phyloP scores from a whole-genome alignment of 1,140 invertebrate species.

The Hormaphis cornu region DNA sequence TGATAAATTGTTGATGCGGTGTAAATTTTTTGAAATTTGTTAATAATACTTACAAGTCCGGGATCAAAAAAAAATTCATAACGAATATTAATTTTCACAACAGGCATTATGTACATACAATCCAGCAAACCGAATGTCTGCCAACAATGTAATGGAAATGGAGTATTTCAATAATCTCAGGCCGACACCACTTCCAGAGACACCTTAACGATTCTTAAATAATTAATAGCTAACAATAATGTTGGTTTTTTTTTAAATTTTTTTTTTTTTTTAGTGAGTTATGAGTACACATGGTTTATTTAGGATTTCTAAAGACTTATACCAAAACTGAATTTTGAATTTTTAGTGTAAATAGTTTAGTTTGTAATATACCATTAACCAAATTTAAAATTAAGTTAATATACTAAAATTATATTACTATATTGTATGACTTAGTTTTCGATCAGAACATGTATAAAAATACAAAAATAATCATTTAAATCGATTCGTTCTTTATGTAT shows the following conservation, averaged over 20 bases:
- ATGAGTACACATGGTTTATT: conserved; percentile 16
- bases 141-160: conserved; percentile 23
- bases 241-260: background rate
- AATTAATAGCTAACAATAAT: background rate
- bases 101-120: conserved; percentile 17
- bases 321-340: conserved; percentile 11
- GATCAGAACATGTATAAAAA: conserved; percentile 6
- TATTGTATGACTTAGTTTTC: conserved; percentile 7
- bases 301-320: background rate
- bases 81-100: background rate
- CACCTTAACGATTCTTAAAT: conserved; percentile 23
- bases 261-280: conserved; percentile 8
- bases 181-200: conserved; percentile 8
- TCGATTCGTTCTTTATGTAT: background rate
- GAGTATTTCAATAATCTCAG: conserved; percentile 17
- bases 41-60: no score
- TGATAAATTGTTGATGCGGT: no score
- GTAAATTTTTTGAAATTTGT: no score
- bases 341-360: conserved; percentile 12
- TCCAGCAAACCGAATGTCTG: conserved; percentile 16
- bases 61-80: no score
- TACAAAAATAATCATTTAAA: no score
- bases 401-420: no score
- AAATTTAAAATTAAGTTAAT: conserved; percentile 8
- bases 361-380: conserved; percentile 6